Percentiles rank a stretch among this genome's conserved stretches.
These are phyloP conservation scores for Sminthurinus signatus DNA, from an alignment of 1,140 invertebrate genomes.

Conservation along the genomic window DNA sequence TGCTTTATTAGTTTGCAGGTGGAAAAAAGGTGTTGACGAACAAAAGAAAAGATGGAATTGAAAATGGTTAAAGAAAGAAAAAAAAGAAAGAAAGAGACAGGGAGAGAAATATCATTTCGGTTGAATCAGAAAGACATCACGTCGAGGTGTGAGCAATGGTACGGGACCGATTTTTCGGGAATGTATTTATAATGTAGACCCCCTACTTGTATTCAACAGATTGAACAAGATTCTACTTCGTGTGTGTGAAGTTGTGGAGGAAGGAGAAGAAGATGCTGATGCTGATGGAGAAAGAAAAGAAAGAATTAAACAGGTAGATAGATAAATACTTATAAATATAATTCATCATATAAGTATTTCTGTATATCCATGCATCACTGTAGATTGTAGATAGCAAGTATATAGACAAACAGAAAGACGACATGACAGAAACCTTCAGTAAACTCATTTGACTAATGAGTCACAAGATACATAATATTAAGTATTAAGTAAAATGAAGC, in stretches of 20 bases:
- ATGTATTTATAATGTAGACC: conserved; percentile 28
- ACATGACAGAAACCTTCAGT: conserved; percentile 8
- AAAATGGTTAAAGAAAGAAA: not conserved
- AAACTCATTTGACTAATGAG: conserved; percentile 39
- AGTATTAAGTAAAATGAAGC: conserved; percentile 17
- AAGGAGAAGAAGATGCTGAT: not conserved
- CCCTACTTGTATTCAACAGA: conserved; percentile 21
- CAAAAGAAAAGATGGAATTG: conserved; percentile 16
- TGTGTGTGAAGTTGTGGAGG: not conserved
- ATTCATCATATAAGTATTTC: too few species aligned
- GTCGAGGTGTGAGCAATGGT: conserved; percentile 30
- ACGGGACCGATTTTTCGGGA: conserved; percentile 26
- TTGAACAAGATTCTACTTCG: conserved; percentile 13
- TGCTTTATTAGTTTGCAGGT: too few species aligned
- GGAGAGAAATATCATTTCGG: conserved; percentile 20
- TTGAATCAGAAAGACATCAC: conserved; percentile 27
- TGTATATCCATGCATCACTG: too few species aligned
- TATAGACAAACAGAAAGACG: not conserved
- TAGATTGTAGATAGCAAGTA: too few species aligned
- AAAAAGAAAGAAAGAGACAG: conserved; percentile 1
- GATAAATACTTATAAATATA: too few species aligned
- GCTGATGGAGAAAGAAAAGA: not conserved
- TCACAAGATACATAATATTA: too few species aligned
- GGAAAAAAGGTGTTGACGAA: conserved; percentile 11
- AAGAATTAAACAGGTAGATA: too few species aligned